phyloP scores from a whole-genome alignment of 2,797 vertebrate species.

The Poeciliopsis infans region DNA sequence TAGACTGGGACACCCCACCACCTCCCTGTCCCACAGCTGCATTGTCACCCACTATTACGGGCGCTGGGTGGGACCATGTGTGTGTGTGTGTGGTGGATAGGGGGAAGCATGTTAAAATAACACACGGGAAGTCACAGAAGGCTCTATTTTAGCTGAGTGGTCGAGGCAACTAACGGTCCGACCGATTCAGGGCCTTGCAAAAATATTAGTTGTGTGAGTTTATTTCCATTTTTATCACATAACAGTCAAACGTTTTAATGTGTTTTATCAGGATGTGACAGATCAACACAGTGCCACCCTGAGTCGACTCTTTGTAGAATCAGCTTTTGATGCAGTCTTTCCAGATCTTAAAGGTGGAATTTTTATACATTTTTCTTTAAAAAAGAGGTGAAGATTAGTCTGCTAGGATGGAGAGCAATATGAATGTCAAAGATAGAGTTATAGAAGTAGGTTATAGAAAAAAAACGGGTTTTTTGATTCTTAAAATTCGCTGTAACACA shows the following conservation, averaged over 20 bases:
- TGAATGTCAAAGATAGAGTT: too few relatives aligned
- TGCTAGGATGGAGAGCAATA: neutral
- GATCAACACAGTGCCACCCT: neutral
- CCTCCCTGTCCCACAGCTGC: constrained; percentile 67
- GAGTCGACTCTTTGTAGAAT: neutral
- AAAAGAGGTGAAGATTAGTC: neutral
- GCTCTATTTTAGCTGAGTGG: constrained; percentile 40
- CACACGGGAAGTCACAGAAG: neutral
- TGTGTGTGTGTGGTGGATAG: constrained; percentile 29
- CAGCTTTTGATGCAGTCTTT: neutral
- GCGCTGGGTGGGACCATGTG: constrained; percentile 51
- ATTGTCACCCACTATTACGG: constrained; percentile 72
- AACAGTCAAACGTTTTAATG: neutral
- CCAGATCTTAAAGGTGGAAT: neutral
- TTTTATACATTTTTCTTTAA: neutral
- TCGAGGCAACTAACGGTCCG: neutral
- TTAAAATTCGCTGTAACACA: too few relatives aligned
- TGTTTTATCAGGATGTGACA: neutral
- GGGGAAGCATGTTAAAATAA: constrained; percentile 18
- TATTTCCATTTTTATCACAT: neutral
- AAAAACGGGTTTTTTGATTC: too few relatives aligned
- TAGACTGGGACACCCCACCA: constrained; percentile 57
- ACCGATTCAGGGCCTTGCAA: neutral
- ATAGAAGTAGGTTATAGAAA: too few relatives aligned
- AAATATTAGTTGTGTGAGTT: neutral